Evolutionary conservation across 2,113 vertebrate genomes (phyloP), one percentile per base, ranked within the genome.

Genomic region (Forbesichthys agassizii): DNA sequence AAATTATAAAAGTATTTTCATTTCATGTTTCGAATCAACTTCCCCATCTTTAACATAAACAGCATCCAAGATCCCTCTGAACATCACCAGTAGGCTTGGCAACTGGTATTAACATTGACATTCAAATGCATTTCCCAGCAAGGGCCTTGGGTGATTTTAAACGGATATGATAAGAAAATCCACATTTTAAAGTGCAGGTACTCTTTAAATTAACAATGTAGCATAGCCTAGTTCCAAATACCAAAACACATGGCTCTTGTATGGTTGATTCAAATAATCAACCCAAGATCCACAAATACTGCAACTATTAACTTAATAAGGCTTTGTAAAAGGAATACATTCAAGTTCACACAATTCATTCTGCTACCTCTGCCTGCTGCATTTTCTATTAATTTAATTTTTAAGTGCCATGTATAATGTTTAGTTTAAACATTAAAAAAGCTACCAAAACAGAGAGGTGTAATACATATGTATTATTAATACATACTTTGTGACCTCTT

Each of bases 301-400:
- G 85, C 80, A 90, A 77, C 71, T 68, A 81, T 80, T 78, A 66
- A 69, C 71, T 49, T 66, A 86, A 85, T 71, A 20, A 73, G 69
- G 75, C 61, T 70, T 86, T 71, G 2, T 78, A 83, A 55, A 59
- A 86, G 86, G 79, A 90, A 88, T 68, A 77, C 55, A 57, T 80
- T 67, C 59, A 77, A 78, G 68, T 83, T 86, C 71, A 74, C 66
- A 75, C 54, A 74, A 71, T 59, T 64, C 66, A 66, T 87, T 79
- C 78, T 71, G 77, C 75, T 69, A 74, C 87, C 87, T 81, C 79
- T 87, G 84, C 84, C 76, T 27, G 27, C 2, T 27, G 2, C 27
- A 27, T 27, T 27, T 27, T 27, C 27, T 27, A 27, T 27, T 27
- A 27, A 27, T 27, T 27, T 3, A 2, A 27, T 27, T 27, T 27